Evolutionary conservation across 2,113 vertebrate genomes (phyloP), one percentile per base, ranked within the genome.

Genomic region (Podarcis raffonei): DNA sequence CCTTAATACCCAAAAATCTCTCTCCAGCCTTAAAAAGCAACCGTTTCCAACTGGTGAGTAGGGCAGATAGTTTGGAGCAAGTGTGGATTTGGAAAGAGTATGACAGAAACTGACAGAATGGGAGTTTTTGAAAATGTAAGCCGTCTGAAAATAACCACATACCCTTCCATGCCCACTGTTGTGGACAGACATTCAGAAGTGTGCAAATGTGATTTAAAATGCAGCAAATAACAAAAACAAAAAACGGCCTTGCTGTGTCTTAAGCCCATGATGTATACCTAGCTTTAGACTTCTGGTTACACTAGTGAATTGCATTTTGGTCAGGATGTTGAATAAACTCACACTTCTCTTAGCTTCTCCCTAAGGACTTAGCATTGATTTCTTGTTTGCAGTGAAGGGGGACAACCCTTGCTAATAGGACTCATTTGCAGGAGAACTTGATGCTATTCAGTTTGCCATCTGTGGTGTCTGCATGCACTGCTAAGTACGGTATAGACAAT

Each of bases 381-480:
- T 65, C 32, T n/a, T 71, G 39, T 22, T 65, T 89, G 77, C 20
- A 69, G 89, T 5, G 15, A 1, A 0, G 81, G 27, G 0, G 74
- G 65, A 78, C 48, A 78, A 2, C 23, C 75, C 3, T 32, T 82
- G 13, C 27, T 88, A 78, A 2, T 59, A 85, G 78, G 85, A 13
- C 66, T 89, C 66, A 90, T 77, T 69, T 80, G 77, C 80, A 93
- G 62, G 69, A 89, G 74, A 90, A 90, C 39, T 22, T 85, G 57
- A 78, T 86, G 25, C 15, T 85, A 27, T 84, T 83, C 53, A 15
- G n/a, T 80, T 85, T 35, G 59, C 72, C 22, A 81, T 74, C 2
- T 79, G 32, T 12, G 7, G 11, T 20, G 9, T 86, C 59, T 91
- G 39, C 2, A 75, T 48, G 27, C 5, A 12, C 71, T 79, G 76